Evolutionary conservation across 1,140 invertebrate genomes (phyloP), one percentile per base, ranked within the genome.

Genomic region (Thaumatotibia leucotreta): DNA sequence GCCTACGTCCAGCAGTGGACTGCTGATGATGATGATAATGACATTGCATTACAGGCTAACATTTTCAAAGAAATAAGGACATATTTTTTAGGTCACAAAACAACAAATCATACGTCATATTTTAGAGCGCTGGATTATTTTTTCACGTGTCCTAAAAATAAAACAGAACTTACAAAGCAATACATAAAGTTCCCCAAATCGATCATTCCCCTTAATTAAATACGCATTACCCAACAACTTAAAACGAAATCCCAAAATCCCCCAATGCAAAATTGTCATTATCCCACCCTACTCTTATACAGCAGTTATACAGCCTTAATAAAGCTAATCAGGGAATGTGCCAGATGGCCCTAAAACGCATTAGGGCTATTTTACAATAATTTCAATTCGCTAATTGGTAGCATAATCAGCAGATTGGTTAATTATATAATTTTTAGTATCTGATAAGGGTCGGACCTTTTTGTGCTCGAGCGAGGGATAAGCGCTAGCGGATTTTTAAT

Each of bases 391-490:
- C 61, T 62, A 62, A 62, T 62, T 62, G 61, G 29, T 11, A 14
- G 3, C n/a, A 24, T 58, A 58, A 58, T 58, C 52, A 29, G 52
- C n/a, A 58, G 23, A 58, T 58, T 58, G 52, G 52, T n/a, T 58
- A 58, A 58, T 58, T 58, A 58, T 58, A 58, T 58, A 29, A 58
- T 58, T 58, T 58, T 58, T 31, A 58, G 27, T 58, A 58, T 58
- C 52, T 27, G 52, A 58, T 58, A 58, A 58, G 52, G 52, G 52
- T 58, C 52, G 23, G 24, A 23, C 52, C 24, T 58, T 58, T 14
- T 29, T n/a, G 1, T 9, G 24, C 52, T 29, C 2, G 20, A 8
- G 0, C 8, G 24, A 27, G 52, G n/a, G 22, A 29, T 27, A 29
- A 58, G 52, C 24, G 24, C 11, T 8, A 58, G 24, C 52, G 52